Percentiles rank a stretch among this genome's conserved stretches.
Conservation (phyloP, 2,797 vertebrate genomes). For the Sebastes hubbsi region DNA sequence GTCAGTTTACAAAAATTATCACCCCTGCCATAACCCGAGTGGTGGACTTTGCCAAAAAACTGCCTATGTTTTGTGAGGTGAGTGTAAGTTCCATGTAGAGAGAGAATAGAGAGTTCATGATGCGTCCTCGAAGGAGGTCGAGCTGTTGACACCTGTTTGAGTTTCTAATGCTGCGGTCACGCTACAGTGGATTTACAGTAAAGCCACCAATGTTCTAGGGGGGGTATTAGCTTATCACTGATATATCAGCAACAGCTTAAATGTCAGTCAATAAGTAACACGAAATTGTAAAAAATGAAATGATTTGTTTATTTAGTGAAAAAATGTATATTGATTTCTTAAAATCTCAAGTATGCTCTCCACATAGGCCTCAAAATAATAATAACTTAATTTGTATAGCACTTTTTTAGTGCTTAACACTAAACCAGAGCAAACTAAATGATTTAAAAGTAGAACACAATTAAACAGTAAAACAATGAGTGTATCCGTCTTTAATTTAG, state of each 20-base stretch:
- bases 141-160: background rate
- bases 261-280: background rate
- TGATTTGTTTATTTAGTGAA: background rate
- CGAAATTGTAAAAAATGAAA: background rate
- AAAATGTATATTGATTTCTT: background rate
- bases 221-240: no score
- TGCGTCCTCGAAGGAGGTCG: background rate
- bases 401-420: background rate
- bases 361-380: background rate
- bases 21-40: constrained; percentile 99
- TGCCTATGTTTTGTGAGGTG: constrained; percentile 99
- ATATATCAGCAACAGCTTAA: background rate
- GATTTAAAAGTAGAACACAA: no score
- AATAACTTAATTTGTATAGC: background rate
- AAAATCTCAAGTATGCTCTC: background rate
- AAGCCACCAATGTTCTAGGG: background rate
- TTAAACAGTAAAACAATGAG: no score
- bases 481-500: background rate
- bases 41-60: constrained; percentile 99
- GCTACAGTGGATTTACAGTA: background rate
- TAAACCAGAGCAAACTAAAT: no score
- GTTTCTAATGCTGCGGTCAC: background rate
- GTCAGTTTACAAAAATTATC: constrained; percentile 99
- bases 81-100: background rate
- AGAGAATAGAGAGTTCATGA: background rate